These are phyloP conservation scores for Perodicticus potto DNA, from an alignment of 2,797 vertebrate genomes.

Conservation along the genomic window DNA sequence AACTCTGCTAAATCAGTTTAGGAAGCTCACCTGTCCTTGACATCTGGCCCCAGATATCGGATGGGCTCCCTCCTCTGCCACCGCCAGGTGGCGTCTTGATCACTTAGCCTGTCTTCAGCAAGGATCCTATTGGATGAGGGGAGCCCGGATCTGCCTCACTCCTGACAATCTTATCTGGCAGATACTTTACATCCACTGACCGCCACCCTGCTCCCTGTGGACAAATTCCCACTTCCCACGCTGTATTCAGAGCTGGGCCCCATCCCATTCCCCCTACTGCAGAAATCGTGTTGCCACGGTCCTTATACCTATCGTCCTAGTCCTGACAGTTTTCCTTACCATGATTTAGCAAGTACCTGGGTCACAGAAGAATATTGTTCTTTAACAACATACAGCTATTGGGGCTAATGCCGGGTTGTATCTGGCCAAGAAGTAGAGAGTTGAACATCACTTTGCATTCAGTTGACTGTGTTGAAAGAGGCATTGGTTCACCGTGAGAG, in stretches of 20 bases:
- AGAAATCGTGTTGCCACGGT: background rate
- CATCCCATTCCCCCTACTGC: background rate
- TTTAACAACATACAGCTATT: background rate
- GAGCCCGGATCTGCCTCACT: too few species aligned
- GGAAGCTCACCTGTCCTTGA: background rate
- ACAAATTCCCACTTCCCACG: background rate
- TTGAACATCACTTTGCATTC: background rate
- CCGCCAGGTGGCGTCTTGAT: background rate
- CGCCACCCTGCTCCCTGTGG: background rate
- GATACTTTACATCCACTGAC: background rate
- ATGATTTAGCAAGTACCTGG: background rate
- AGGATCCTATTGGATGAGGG: too few species aligned
- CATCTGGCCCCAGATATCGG: background rate
- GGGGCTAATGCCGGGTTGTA: background rate
- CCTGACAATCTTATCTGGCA: background rate
- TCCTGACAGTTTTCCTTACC: background rate
- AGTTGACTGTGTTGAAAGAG: background rate
- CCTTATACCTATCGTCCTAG: background rate
- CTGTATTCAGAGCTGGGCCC: background rate
- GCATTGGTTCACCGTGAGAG: background rate
- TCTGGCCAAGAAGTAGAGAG: background rate
- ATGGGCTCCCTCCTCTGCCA: background rate
- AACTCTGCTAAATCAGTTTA: background rate
- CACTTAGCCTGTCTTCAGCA: background rate
- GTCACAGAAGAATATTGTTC: background rate